A percentile compares a stretch with the other conserved stretches of the same genome.
Conservation (phyloP, 2,888 invertebrate species). For the Caenorhabditis japonica region DNA sequence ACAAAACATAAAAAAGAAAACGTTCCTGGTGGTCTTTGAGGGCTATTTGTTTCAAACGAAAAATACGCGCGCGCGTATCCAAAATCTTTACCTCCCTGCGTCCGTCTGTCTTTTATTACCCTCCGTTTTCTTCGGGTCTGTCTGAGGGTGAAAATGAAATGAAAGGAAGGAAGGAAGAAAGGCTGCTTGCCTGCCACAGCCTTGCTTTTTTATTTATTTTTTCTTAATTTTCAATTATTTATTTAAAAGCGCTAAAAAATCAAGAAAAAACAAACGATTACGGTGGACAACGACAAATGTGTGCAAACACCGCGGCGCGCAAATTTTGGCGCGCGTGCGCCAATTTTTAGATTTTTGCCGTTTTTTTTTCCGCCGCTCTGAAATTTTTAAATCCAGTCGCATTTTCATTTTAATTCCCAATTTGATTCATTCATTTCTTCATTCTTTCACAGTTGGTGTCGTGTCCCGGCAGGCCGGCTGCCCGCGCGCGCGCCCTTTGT, state of each 20-base stretch:
- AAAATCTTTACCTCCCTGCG: slow-evolving; percentile 19
- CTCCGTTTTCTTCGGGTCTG: neutral
- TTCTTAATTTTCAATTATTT: no score
- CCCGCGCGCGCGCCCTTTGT: no score
- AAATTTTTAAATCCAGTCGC: neutral
- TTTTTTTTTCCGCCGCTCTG: neutral
- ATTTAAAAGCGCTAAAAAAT: no score
- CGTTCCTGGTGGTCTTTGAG: no score
- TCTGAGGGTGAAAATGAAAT: no score
- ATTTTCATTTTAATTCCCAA: neutral
- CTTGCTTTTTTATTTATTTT: slow-evolving; percentile 13
- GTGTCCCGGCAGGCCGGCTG: slow-evolving; percentile 5
- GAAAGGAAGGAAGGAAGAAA: no score
- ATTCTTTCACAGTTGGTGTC: slow-evolving; percentile 7
- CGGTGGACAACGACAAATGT: neutral
- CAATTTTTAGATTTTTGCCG: slow-evolving; percentile 5
- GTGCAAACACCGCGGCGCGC: slow-evolving; percentile 15
- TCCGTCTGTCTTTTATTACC: slow-evolving; percentile 31
- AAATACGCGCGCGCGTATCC: slow-evolving; percentile 15
- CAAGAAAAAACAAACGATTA: no score
- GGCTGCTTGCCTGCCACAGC: no score
- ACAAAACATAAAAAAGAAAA: no score
- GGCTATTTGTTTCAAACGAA: slow-evolving; percentile 11
- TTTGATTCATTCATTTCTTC: neutral
- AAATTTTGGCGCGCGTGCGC: slow-evolving; percentile 6